Evolutionary conservation across 2,113 vertebrate species (phyloP), one percentile per base, ranked within the genome.

Genomic region (Pseudorasbora parva): DNA sequence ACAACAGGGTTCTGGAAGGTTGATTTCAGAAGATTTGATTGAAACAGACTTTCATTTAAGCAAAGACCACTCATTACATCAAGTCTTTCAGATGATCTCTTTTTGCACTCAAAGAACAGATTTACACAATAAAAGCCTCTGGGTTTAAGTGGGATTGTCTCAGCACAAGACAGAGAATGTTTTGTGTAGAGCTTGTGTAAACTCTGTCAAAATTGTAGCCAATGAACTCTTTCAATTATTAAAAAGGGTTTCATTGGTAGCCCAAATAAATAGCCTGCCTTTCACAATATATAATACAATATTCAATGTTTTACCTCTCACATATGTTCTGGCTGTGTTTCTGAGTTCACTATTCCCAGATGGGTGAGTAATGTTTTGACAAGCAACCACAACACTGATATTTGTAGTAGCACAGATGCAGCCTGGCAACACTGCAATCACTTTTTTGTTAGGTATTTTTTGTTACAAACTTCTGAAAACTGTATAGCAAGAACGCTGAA

Each of bases 71-170:
- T 84, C 82, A 85, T 78, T 82, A 86, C 88, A 90, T 87, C 83
- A 85, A 83, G 86, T 68, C 85, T 91, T 88, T 84, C 87, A 73
- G 81, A 84, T 92, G 90, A 92, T 90, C 90, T 78, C 86, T 88
- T 86, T 91, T 90, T 91, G 90, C 87, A 74, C 82, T 85, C 11
- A 0, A 57, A 91, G 88, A 86, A 87, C 89, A 43, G 86, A 88
- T 90, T 92, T 93, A 87, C 91, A 88, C 88, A 88, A 92, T 88
- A 91, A 91, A 88, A 90, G 88, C 87, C 69, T 47, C 81, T 82
- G 83, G 81, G 85, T 87, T 90, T 89, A 87, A 85, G 86, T 69
- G 87, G 72, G 82, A 89, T 89, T 88, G 89, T 87, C 82, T 78
- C 43, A 86, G 54, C 74, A 86, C 84, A 79, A 64, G 17, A 56